Evolutionary conservation across 64 coral and sea anemone genomes (phyloP).

Genomic region (Porites lutea): DNA sequence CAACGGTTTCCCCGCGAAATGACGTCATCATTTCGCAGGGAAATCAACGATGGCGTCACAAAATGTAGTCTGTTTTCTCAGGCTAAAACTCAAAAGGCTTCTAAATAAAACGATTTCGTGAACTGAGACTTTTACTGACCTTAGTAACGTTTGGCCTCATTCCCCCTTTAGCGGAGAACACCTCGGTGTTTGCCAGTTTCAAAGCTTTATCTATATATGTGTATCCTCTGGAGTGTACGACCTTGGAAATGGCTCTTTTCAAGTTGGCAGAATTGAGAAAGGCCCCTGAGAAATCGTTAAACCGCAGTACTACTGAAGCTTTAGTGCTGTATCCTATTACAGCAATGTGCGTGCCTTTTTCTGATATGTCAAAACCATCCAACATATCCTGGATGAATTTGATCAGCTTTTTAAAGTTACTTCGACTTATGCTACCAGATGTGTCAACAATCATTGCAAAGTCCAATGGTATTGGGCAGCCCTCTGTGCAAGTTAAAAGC

Average conservation of each 20-base stretch:
- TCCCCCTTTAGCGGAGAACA: constrained; percentile 49
- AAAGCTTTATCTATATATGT: constrained; percentile 59
- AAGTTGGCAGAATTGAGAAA: constrained; percentile 39
- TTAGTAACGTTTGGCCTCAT: constrained; percentile 60
- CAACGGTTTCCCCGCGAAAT: no score
- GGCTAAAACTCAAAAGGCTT: no score
- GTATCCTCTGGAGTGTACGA: not conserved
- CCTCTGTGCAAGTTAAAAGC: constrained; percentile 9
- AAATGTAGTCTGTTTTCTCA: no score
- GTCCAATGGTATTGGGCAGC: constrained; percentile 41
- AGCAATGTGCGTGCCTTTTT: constrained; percentile 52
- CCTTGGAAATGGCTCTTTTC: not conserved
- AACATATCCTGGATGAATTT: constrained; percentile 33
- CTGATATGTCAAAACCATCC: constrained; percentile 33
- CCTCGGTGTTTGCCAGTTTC: constrained; percentile 8
- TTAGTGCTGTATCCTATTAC: constrained; percentile 46
- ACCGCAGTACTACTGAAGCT: constrained; percentile 4
- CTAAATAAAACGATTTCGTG: no score
- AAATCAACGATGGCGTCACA: no score
- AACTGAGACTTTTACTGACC: not conserved
- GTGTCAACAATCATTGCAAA: constrained; percentile 68
- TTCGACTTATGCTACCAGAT: constrained; percentile 59
- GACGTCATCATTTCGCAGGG: no score
- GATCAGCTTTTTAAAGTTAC: not conserved
- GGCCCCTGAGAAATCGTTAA: constrained; percentile 37